phyloP scores from a whole-genome alignment of 2,797 vertebrate species.

The Pterois miles region DNA sequence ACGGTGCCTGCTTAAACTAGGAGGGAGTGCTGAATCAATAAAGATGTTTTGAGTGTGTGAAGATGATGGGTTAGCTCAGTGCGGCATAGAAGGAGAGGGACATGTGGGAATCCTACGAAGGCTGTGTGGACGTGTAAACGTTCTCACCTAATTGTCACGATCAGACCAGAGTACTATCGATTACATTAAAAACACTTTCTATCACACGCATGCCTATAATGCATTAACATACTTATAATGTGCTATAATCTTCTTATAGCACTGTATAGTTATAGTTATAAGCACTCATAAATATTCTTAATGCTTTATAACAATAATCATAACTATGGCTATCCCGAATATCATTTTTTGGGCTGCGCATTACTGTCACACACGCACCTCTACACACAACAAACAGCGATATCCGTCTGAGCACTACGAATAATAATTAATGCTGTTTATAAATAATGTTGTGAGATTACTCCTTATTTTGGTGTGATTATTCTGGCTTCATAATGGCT shows the following conservation, averaged over 20 bases:
- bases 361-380: too few relatives aligned
- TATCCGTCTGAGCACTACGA: too few relatives aligned
- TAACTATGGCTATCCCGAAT: too few relatives aligned
- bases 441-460: too few relatives aligned
- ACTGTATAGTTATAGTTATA: background rate
- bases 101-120: background rate
- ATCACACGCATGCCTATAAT: background rate
- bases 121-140: background rate
- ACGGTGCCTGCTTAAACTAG: background rate
- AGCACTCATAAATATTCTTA: background rate
- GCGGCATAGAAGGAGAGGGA: conserved; percentile 14
- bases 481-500: too few relatives aligned
- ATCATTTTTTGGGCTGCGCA: too few relatives aligned
- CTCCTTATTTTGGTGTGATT: too few relatives aligned
- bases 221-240: background rate
- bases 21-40: conserved; percentile 38
- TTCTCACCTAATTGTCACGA: background rate
- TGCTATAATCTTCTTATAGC: background rate
- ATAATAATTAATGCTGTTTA: too few relatives aligned
- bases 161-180: background rate
- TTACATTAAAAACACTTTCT: background rate
- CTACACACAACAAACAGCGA: too few relatives aligned
- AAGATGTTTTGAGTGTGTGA: conserved; percentile 19
- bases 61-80: conserved; percentile 21
- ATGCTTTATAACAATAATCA: background rate